Conservation (phyloP, 2,888 invertebrate genomes). For the Acleris literana region DNA sequence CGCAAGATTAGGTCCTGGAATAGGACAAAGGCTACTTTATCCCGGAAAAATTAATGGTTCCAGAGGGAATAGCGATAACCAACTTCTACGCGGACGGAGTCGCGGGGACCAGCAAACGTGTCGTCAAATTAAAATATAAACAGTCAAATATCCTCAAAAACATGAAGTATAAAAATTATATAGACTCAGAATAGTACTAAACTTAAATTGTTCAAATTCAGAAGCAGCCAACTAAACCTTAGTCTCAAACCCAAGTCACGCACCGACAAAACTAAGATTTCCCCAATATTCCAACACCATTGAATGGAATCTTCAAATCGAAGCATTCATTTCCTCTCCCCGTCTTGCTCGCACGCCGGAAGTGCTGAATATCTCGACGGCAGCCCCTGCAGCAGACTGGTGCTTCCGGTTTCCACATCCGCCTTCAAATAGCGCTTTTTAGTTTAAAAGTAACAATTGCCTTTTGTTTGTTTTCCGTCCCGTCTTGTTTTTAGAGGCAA, state of each 20-base stretch:
- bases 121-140: too few relatives aligned
- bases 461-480: slow-evolving; percentile 52
- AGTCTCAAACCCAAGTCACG: slow-evolving; percentile 10
- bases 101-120: accelerated
- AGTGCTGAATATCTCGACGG: slow-evolving; percentile 67
- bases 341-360: slow-evolving; percentile 60
- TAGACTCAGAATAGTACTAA: not conserved
- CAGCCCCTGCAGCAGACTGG: slow-evolving; percentile 68
- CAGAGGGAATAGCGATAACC: too few relatives aligned
- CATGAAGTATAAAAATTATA: too few relatives aligned
- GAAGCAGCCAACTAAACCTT: not conserved
- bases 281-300: slow-evolving; percentile 40
- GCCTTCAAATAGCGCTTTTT: slow-evolving; percentile 65
- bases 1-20: too few relatives aligned
- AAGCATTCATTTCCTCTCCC: slow-evolving; percentile 68
- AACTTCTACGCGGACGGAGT: too few relatives aligned
- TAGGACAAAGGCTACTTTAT: too few relatives aligned
- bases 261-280: slow-evolving; percentile 27
- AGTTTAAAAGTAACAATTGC: slow-evolving; percentile 52
- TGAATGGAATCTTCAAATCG: slow-evolving; percentile 61
- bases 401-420: slow-evolving; percentile 72
- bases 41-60: too few relatives aligned
- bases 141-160: too few relatives aligned
- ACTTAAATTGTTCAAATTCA: not conserved
- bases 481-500: slow-evolving; percentile 18